Percentiles rank a stretch among this genome's conserved stretches.
Conservation (phyloP, 2,113 vertebrate genomes). For the Caracal caracal region DNA sequence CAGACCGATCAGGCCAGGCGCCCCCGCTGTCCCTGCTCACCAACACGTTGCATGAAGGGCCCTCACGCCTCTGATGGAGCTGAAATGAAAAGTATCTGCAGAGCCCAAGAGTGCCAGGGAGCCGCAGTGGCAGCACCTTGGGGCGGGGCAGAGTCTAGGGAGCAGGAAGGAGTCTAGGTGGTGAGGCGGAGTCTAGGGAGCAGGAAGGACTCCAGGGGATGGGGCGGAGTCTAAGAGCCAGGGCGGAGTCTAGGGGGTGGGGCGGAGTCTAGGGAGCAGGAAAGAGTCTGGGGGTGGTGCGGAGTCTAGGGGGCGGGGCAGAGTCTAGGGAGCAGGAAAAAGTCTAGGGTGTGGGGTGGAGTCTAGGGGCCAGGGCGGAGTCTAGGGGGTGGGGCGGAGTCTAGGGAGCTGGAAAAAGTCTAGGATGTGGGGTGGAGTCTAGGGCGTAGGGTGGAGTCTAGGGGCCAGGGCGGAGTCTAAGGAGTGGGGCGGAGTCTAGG, state of each 20-base stretch:
- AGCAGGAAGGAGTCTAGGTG: rapidly evolving
- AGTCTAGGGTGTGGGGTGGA: too few species aligned
- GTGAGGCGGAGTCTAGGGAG: rapidly evolving
- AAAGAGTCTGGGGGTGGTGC: too few species aligned
- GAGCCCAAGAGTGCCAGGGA: rapidly evolving
- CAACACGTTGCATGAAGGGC: rapidly evolving
- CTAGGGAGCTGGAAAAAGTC: too few species aligned
- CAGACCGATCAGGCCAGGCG: neutral
- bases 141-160: neutral
- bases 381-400: neutral
- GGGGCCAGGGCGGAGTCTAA: rapidly evolving
- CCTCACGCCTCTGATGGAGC: rapidly evolving
- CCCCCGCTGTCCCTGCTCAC: too few species aligned
- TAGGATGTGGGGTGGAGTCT: too few species aligned
- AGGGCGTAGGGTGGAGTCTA: rapidly evolving
- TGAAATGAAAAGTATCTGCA: neutral
- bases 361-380: neutral
- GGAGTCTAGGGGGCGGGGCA: too few species aligned
- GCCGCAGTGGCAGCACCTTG: rapidly evolving
- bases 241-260: rapidly evolving
- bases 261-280: neutral
- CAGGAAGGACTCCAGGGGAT: rapidly evolving
- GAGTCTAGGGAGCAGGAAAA: too few species aligned
- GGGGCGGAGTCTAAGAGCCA: neutral
- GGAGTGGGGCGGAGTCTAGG: neutral